A percentile compares a stretch with the other conserved stretches of the same genome.
These are phyloP conservation scores for Siniperca chuatsi DNA, from an alignment of 2,113 vertebrate species.

Conservation along the genomic window DNA sequence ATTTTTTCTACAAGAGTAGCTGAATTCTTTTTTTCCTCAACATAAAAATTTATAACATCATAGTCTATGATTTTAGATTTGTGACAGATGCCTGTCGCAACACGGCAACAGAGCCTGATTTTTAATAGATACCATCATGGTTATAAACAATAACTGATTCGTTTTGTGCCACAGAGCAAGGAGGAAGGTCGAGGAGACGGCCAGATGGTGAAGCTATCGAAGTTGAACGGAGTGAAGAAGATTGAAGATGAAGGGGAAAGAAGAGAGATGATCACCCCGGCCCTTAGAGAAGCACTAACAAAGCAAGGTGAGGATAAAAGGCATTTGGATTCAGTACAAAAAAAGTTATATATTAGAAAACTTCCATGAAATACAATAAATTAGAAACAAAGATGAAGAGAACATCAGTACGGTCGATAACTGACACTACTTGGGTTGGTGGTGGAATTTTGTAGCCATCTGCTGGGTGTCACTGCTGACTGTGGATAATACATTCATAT, in stretches of 20 bases:
- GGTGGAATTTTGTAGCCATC: constrained; percentile 11
- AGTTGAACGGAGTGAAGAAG: constrained; percentile 67
- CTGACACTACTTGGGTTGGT: background rate
- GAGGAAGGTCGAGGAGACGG: constrained; percentile 53
- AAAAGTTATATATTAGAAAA: background rate
- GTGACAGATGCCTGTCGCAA: background rate
- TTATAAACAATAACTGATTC: background rate
- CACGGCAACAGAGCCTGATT: background rate
- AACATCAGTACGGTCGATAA: background rate
- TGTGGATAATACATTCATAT: constrained; percentile 48
- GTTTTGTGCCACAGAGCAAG: constrained; percentile 81
- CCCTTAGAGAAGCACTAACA: constrained; percentile 89
- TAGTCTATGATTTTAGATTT: background rate
- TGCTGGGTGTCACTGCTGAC: constrained; percentile 47
- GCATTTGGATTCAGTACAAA: background rate
- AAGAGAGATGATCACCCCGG: constrained; percentile 94
- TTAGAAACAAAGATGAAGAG: background rate
- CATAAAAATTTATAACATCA: background rate
- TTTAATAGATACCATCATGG: background rate
- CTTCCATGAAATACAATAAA: background rate
- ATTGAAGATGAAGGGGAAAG: constrained; percentile 77
- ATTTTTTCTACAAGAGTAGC: background rate
- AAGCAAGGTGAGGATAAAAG: constrained; percentile 90
- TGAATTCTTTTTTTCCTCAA: background rate
- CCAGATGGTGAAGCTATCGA: constrained; percentile 67